Evolutionary conservation across 2,888 invertebrate species (phyloP), one percentile per base, ranked within the genome.

Genomic region (Xestia rhomboidea): DNA sequence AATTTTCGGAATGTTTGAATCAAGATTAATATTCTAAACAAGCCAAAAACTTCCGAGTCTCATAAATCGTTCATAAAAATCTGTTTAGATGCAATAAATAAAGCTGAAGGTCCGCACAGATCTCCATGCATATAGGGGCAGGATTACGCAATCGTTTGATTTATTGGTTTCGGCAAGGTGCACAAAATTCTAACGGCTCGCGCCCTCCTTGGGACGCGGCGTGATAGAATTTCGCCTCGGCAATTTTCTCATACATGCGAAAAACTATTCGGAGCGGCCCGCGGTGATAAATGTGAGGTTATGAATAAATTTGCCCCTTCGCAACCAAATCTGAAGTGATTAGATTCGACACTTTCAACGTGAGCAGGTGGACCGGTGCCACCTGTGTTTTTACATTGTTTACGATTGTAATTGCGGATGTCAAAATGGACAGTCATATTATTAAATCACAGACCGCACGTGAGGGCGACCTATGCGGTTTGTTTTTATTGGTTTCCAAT

Each of bases 141-240:
- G 93, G 92, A 95, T 96, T 96, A 95, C 95, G 95, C 93, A 95
- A 95, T 95, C 95, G 94, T 95, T 94, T 96, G 96, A 96, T 96
- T 96, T 96, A 96, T 96, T 92, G 94, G 93, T 93, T 93, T 93
- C 91, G 95, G 94, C 94, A 96, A 96, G 96, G 96, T 96, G 96
- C 95, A 94, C 92, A 89, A 91, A 92, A 91, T 92, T 93, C 95
- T 94, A 94, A 94, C 95, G 94, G 93, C 90, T 87, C 91, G 90
- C 91, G 87, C 94, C 95, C 94, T 92, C 87, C 88, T 89, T 89
- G 88, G 87, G 89, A 89, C 88, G 89, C 90, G 88, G 89, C 94
- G 93, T 95, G 95, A 94, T 95, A 95, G 94, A 95, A 95, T 96
- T 95, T 93, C 85, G 93, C 90, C 90, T 91, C 92, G 92, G 93